Evolutionary conservation across 1,140 invertebrate genomes (phyloP).

Genomic region (Habropoda laboriosa): DNA sequence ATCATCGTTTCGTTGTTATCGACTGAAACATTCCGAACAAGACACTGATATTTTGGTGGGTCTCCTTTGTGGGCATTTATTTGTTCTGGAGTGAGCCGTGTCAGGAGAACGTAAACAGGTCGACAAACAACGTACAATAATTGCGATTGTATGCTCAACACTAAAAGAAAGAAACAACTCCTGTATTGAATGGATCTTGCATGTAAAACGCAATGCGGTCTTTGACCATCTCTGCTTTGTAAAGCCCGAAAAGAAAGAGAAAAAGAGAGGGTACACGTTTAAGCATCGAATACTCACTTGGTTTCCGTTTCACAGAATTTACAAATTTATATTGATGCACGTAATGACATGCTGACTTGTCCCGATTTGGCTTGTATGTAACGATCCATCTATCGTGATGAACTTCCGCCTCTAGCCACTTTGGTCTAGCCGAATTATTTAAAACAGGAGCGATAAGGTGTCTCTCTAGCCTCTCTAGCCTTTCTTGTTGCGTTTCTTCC

Average conservation of each 20-base stretch:
- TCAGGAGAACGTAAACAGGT: slow-evolving; percentile 79
- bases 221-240: no score
- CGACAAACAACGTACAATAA: slow-evolving; percentile 77
- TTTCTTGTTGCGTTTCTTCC: slow-evolving; percentile 80
- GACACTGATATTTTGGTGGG: slow-evolving; percentile 67
- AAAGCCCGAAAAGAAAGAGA: background rate
- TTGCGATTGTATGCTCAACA: slow-evolving; percentile 73
- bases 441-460: slow-evolving; percentile 81
- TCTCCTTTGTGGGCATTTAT: slow-evolving; percentile 74
- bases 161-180: slow-evolving; percentile 61
- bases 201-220: background rate
- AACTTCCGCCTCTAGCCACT: slow-evolving; percentile 79
- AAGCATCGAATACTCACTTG: slow-evolving; percentile 69
- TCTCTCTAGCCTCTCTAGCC: slow-evolving; percentile 82
- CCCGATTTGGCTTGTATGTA: slow-evolving; percentile 79
- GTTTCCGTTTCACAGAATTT: slow-evolving; percentile 72
- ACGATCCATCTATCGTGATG: slow-evolving; percentile 75
- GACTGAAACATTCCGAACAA: slow-evolving; percentile 57
- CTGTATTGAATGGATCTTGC: slow-evolving; percentile 7
- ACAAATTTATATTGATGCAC: slow-evolving; percentile 81
- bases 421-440: slow-evolving; percentile 75
- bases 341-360: slow-evolving; percentile 76
- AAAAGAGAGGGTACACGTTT: background rate
- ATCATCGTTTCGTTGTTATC: slow-evolving; percentile 52
- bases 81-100: slow-evolving; percentile 73